phyloP scores from a whole-genome alignment of 2,888 invertebrate species.

The Cataglyphis livida region DNA sequence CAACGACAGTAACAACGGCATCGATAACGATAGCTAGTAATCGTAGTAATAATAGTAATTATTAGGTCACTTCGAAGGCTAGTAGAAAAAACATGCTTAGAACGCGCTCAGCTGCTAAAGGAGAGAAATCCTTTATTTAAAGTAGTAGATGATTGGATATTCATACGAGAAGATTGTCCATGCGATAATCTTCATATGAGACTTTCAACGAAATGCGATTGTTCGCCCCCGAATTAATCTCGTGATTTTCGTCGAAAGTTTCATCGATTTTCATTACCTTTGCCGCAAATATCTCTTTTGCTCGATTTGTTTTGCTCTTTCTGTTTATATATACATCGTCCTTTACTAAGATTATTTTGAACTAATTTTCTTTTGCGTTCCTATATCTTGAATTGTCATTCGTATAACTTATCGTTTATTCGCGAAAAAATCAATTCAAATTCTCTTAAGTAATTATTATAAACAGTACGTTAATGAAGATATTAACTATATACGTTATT shows the following conservation, averaged over 20 bases:
- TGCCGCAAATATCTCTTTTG: constrained; percentile 18
- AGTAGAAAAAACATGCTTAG: constrained; percentile 70
- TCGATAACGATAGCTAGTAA: constrained; percentile 23
- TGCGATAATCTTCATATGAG: constrained; percentile 67
- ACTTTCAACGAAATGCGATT: constrained; percentile 38
- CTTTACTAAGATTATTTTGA: constrained; percentile 7
- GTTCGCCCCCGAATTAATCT: not conserved
- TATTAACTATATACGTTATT: not conserved
- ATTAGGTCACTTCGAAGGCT: constrained; percentile 60
- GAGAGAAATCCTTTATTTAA: constrained; percentile 64
- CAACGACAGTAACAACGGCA: constrained; percentile 18
- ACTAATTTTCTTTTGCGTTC: not conserved
- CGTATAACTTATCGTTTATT: not conserved
- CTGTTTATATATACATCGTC: constrained; percentile 16
- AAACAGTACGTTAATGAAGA: not conserved
- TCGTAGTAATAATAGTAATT: constrained; percentile 32
- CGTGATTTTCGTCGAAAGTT: constrained; percentile 20
- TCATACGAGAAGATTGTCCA: constrained; percentile 72
- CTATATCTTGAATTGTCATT: not conserved
- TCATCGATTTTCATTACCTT: constrained; percentile 11
- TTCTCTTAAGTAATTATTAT: not conserved
- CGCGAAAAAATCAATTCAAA: not conserved
- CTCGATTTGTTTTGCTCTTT: constrained; percentile 14
- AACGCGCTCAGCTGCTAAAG: constrained; percentile 62
- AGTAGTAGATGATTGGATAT: constrained; percentile 70